These are phyloP conservation scores for Aplysina aerophoba DNA, from an alignment of 37 sponge, comb jelly and placozoan species.

Conservation along the genomic window DNA sequence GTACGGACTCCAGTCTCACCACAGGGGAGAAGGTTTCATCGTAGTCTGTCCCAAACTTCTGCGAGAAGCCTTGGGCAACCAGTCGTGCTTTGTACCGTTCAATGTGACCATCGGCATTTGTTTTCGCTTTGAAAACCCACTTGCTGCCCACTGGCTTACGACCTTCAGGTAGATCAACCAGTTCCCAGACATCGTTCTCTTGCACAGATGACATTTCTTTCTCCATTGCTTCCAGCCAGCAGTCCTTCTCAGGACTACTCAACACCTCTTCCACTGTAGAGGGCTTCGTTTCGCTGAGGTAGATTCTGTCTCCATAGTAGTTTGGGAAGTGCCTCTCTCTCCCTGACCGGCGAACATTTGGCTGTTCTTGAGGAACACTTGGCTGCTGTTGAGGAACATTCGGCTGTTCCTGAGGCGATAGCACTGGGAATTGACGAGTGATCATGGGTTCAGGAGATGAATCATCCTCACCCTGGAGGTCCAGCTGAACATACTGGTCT, in stretches of 20 bases:
- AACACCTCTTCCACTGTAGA: conserved; percentile 39
- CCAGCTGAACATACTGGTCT: background rate
- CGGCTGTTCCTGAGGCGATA: too few species aligned
- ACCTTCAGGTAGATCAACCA: conserved; percentile 55
- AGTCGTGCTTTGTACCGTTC: conserved; percentile 59
- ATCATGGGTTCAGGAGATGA: conserved; percentile 6
- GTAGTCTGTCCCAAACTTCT: conserved; percentile 52
- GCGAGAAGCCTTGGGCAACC: conserved; percentile 64
- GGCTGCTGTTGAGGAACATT: too few species aligned
- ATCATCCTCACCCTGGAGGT: conserved; percentile 1
- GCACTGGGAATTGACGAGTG: background rate
- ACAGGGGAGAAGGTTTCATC: conserved; percentile 65
- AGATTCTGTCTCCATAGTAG: conserved; percentile 28
- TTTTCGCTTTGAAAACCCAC: conserved; percentile 59
- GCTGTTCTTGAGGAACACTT: too few species aligned
- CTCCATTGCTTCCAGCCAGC: conserved; percentile 60
- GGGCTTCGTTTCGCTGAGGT: conserved; percentile 23
- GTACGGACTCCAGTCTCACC: conserved; percentile 38
- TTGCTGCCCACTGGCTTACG: conserved; percentile 57
- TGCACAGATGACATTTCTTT: conserved; percentile 56
- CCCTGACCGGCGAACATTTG: conserved; percentile 1
- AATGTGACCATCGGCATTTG: conserved; percentile 34
- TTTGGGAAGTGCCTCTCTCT: conserved; percentile 33
- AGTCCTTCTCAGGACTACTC: conserved; percentile 21
- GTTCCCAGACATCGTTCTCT: conserved; percentile 58